phyloP scores from a whole-genome alignment of 2,888 invertebrate genomes.

The Cynaeus angustus region DNA sequence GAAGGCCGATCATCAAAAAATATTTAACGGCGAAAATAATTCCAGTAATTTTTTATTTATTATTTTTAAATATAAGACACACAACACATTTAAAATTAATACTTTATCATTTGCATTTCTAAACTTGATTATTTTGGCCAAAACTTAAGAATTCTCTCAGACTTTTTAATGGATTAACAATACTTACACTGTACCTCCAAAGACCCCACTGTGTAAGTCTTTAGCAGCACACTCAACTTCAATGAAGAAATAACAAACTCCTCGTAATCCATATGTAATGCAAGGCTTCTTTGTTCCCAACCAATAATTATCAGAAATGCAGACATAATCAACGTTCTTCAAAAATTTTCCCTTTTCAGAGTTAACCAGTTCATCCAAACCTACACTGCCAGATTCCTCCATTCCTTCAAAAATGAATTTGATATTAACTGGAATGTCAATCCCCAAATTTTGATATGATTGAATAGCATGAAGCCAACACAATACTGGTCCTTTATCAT shows the following conservation, averaged over 20 bases:
- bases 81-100: no score
- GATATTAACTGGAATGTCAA: slow-evolving; percentile 80
- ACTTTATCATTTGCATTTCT: no score
- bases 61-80: no score
- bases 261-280: slow-evolving; percentile 96
- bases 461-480: slow-evolving; percentile 97
- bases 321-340: slow-evolving; percentile 91
- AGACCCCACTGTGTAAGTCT: slow-evolving; percentile 97
- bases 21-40: no score
- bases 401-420: slow-evolving; percentile 98
- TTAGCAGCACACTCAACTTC: slow-evolving; percentile 92
- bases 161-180: neutral
- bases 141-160: no score
- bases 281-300: slow-evolving; percentile 97
- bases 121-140: no score
- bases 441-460: slow-evolving; percentile 82
- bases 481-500: slow-evolving; percentile 94
- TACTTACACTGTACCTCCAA: slow-evolving; percentile 92
- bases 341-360: slow-evolving; percentile 85
- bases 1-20: no score
- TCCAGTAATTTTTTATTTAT: no score
- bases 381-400: slow-evolving; percentile 98
- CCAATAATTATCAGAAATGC: slow-evolving; percentile 99
- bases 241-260: slow-evolving; percentile 92
- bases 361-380: slow-evolving; percentile 89